Percentiles rank a stretch among this genome's conserved stretches.
These are phyloP conservation scores for Aphidoletes aphidimyza DNA, from an alignment of 2,888 invertebrate genomes.

Conservation along the genomic window DNA sequence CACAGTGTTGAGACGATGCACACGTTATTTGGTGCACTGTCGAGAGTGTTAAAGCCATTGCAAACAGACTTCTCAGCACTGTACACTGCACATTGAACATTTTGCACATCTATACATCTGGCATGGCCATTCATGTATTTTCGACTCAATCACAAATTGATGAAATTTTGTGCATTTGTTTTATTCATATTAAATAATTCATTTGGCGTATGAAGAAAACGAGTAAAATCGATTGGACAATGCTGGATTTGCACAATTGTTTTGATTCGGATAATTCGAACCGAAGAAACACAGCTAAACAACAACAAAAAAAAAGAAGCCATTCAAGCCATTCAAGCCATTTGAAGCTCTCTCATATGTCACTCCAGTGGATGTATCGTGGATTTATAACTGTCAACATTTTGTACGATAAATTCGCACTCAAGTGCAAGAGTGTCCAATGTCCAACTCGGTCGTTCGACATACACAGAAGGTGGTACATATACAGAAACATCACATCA, in stretches of 20 bases:
- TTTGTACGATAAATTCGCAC: constrained; percentile 8
- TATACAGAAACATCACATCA: too few species aligned
- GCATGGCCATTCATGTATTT: background rate
- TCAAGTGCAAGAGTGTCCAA: background rate
- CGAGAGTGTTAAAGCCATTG: too few species aligned
- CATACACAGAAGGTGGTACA: too few species aligned
- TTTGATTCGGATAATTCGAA: background rate
- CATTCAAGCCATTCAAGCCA: background rate
- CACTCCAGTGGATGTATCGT: background rate
- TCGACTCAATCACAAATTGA: constrained; percentile 30
- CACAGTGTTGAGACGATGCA: too few species aligned
- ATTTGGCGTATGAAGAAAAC: too few species aligned
- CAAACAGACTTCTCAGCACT: too few species aligned
- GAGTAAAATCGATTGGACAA: background rate
- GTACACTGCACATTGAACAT: too few species aligned
- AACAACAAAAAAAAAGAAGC: background rate
- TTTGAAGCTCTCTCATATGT: constrained; percentile 18
- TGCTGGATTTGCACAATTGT: background rate
- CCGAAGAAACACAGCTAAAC: too few species aligned
- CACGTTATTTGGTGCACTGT: too few species aligned
- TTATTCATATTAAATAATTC: constrained; percentile 46
- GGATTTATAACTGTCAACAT: constrained; percentile 27
- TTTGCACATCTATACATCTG: background rate
- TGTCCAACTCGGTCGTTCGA: too few species aligned
- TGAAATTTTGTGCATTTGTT: constrained; percentile 4